These are phyloP conservation scores for Drosophila watanabei DNA, from an alignment of 1,140 invertebrate species.

Conservation along the genomic window DNA sequence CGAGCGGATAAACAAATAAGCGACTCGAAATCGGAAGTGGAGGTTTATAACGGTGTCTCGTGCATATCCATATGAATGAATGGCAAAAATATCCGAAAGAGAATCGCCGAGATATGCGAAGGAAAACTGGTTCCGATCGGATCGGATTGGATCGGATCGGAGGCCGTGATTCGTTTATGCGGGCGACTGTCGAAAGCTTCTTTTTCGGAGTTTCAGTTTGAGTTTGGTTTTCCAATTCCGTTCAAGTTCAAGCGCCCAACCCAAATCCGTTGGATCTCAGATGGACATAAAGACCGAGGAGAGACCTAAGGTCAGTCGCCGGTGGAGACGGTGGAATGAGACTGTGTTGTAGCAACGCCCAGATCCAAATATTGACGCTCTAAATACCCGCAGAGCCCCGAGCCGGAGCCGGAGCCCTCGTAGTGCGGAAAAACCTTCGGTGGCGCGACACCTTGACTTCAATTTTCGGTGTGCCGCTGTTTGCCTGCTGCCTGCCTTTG, in stretches of 20 bases:
- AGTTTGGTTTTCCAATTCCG: conserved; percentile 63
- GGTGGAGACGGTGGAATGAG: conserved; percentile 59
- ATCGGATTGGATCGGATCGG: not conserved
- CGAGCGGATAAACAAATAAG: conserved; percentile 37
- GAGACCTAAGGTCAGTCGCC: conserved; percentile 65
- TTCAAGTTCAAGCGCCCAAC: conserved; percentile 80
- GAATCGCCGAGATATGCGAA: conserved; percentile 52
- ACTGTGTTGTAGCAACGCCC: conserved; percentile 71
- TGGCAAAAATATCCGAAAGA: conserved; percentile 27
- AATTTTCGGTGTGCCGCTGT: conserved; percentile 52
- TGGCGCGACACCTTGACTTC: conserved; percentile 65
- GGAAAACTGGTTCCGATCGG: conserved; percentile 67
- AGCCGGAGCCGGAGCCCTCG: conserved; percentile 7
- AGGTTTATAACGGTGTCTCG: conserved; percentile 66
- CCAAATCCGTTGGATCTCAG: conserved; percentile 50
- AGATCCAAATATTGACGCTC: conserved; percentile 75
- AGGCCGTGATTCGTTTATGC: conserved; percentile 52
- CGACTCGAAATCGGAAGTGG: conserved; percentile 60
- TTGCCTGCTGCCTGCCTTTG: conserved; percentile 18
- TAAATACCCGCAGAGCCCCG: conserved; percentile 54
- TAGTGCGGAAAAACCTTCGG: conserved; percentile 72
- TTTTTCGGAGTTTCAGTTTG: conserved; percentile 21
- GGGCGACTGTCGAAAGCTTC: conserved; percentile 66
- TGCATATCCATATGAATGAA: conserved; percentile 53
- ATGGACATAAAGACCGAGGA: conserved; percentile 41